phyloP scores from a whole-genome alignment of 2,888 invertebrate genomes.

The Apamea sordens region DNA sequence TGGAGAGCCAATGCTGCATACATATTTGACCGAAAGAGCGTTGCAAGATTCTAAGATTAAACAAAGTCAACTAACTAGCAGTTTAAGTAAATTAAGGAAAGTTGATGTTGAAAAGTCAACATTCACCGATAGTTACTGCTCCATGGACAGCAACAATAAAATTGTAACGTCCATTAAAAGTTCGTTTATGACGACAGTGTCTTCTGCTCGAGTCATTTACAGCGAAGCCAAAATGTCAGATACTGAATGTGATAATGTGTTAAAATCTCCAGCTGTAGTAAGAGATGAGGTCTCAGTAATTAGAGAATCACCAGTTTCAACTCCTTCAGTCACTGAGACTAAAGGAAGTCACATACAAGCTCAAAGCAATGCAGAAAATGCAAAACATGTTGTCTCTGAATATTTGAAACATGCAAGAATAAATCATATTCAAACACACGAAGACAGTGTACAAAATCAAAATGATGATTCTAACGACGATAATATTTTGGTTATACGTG shows the following conservation, averaged over 20 bases:
- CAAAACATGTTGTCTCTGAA: constrained; percentile 92
- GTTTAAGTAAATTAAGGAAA: constrained; percentile 82
- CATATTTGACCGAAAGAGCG: constrained; percentile 93
- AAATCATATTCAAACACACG: constrained; percentile 83
- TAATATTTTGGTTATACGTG: constrained; percentile 74
- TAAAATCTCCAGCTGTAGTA: constrained; percentile 61
- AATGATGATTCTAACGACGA: constrained; percentile 80
- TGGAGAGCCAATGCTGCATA: constrained; percentile 92
- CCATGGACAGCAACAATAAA: constrained; percentile 69
- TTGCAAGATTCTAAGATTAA: constrained; percentile 93
- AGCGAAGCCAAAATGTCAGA: constrained; percentile 69
- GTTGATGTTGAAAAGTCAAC: constrained; percentile 80
- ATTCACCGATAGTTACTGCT: constrained; percentile 74
- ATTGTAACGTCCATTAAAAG: constrained; percentile 65
- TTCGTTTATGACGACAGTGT: constrained; percentile 65
- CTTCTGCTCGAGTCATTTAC: constrained; percentile 65
- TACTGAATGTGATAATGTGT: constrained; percentile 67
- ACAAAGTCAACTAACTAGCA: constrained; percentile 90
- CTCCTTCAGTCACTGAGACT: constrained; percentile 68
- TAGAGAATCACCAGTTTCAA: constrained; percentile 67
- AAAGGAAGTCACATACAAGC: constrained; percentile 76
- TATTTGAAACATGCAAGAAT: constrained; percentile 91
- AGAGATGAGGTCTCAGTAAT: constrained; percentile 72
- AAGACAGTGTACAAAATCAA: constrained; percentile 79
- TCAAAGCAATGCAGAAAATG: constrained; percentile 86